Conservation (phyloP, 2,797 vertebrate genomes). For the Phrynocephalus forsythii region DNA sequence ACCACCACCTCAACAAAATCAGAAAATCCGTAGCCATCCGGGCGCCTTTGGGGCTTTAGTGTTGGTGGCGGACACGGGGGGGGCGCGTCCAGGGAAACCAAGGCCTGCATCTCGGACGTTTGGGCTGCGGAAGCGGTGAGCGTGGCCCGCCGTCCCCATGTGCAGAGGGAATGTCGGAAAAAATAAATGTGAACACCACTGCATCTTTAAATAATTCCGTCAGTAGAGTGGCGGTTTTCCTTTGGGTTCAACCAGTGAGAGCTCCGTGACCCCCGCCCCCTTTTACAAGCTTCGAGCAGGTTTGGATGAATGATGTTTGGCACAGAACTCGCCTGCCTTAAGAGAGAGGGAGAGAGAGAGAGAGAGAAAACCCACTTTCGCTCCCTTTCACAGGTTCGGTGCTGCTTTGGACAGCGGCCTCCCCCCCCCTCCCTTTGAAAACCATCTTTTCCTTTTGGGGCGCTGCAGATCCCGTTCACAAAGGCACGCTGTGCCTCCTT, state of each 20-base stretch:
- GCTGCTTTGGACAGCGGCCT: neutral
- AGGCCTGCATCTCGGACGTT: neutral
- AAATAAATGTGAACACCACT: neutral
- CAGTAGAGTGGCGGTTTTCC: neutral
- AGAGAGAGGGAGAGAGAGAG: no score
- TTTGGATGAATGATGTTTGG: slow-evolving; percentile 36
- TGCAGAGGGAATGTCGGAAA: neutral
- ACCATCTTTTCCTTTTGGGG: neutral
- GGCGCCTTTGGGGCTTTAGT: slow-evolving; percentile 25
- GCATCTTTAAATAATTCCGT: neutral
- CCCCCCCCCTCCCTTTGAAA: neutral
- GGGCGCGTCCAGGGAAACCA: no score
- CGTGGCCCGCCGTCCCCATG: neutral
- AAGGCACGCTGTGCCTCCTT: neutral
- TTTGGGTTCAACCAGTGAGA: slow-evolving; percentile 7
- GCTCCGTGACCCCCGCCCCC: slow-evolving; percentile 17
- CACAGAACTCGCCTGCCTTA: slow-evolving; percentile 18
- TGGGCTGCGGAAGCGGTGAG: slow-evolving; percentile 18
- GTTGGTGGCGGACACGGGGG: neutral
- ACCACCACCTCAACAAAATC: neutral
- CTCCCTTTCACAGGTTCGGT: neutral
- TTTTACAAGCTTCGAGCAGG: slow-evolving; percentile 21
- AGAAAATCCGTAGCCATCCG: neutral
- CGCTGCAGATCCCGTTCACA: fast-evolving
- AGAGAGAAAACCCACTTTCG: neutral